phyloP scores from a whole-genome alignment of 2,113 vertebrate species.

The Dunckerocampus dactyliophorus region DNA sequence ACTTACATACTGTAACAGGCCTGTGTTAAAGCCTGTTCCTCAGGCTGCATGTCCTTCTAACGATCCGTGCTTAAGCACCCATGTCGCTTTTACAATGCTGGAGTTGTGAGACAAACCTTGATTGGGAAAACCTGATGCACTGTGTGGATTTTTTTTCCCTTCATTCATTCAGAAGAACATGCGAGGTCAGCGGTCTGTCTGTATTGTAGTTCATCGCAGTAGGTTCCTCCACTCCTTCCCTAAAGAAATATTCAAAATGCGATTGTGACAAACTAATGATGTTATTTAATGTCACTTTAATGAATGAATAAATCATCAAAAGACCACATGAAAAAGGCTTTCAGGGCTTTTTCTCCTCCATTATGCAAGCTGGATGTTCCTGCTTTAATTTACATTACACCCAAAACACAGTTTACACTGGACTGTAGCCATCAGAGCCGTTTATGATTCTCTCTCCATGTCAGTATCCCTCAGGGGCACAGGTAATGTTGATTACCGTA shows the following conservation, averaged over 20 bases:
- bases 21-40: slow-evolving; percentile 47
- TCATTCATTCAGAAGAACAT: no score
- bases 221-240: no score
- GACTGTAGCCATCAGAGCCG: slow-evolving; percentile 14
- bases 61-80: slow-evolving; percentile 48
- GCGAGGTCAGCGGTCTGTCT: no score
- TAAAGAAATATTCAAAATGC: no score
- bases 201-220: no score
- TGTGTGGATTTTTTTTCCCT: background rate
- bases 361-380: slow-evolving; percentile 14
- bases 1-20: slow-evolving; percentile 52
- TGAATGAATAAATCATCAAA: background rate
- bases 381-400: slow-evolving; percentile 35
- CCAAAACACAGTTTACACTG: no score
- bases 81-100: slow-evolving; percentile 20
- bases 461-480: slow-evolving; percentile 1
- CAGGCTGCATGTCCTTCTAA: slow-evolving; percentile 36
- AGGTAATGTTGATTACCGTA: background rate
- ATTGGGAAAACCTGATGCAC: background rate
- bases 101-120: slow-evolving; percentile 8
- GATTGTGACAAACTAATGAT: no score
- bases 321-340: no score
- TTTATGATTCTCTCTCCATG: slow-evolving; percentile 15
- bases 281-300: no score
- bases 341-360: slow-evolving; percentile 1